Conservation (phyloP, 1,140 invertebrate species). For the Orius insidiosus region DNA sequence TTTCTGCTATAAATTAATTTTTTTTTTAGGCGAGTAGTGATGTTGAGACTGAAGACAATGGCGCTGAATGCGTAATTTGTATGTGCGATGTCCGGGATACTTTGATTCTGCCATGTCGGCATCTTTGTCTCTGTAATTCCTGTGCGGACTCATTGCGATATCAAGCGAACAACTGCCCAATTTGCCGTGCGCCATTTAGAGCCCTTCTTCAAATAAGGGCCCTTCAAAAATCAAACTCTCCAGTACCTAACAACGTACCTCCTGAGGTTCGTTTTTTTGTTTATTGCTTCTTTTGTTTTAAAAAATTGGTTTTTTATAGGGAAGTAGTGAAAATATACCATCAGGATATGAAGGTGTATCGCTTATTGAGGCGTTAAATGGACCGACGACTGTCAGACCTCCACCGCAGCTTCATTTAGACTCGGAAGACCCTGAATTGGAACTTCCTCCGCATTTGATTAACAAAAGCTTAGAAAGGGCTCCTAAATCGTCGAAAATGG, state of each 20-base stretch:
- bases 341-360: constrained; percentile 87
- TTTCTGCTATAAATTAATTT: neutral
- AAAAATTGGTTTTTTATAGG: constrained; percentile 16
- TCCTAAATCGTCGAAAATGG: constrained; percentile 16
- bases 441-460: constrained; percentile 29
- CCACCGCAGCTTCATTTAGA: constrained; percentile 32
- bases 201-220: constrained; percentile 91
- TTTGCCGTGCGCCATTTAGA: constrained; percentile 91
- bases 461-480: constrained; percentile 13
- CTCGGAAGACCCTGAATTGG: constrained; percentile 31
- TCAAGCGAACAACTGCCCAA: constrained; percentile 96
- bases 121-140: constrained; percentile 91
- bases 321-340: constrained; percentile 62
- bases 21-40: constrained; percentile 38
- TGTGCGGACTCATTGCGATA: constrained; percentile 94
- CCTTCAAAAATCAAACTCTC: constrained; percentile 57
- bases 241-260: constrained; percentile 27
- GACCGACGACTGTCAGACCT: constrained; percentile 49
- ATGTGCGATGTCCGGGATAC: constrained; percentile 97
- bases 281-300: neutral
- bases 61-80: constrained; percentile 97
- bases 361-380: constrained; percentile 96
- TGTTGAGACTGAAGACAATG: constrained; percentile 87
- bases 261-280: constrained; percentile 27
- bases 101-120: constrained; percentile 91